Conservation (phyloP, 2,113 vertebrate genomes). For the Corapipo altera region DNA sequence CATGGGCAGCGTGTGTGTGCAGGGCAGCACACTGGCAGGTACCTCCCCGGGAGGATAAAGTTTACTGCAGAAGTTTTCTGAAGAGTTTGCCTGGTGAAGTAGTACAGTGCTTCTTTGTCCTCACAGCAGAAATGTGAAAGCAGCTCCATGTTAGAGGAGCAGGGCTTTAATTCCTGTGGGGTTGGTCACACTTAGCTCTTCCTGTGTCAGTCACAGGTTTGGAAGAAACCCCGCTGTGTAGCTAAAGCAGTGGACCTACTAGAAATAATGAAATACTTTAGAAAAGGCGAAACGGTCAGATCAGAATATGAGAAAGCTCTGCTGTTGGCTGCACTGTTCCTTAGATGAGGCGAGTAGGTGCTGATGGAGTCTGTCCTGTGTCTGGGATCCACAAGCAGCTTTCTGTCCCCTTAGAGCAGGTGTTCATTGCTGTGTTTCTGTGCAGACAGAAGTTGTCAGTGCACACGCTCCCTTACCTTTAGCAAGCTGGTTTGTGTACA, state of each 20-base stretch:
- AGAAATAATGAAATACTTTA: neutral
- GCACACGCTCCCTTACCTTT: neutral
- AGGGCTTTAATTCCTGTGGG: neutral
- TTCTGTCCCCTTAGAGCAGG: neutral
- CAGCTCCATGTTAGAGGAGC: neutral
- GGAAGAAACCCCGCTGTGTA: neutral
- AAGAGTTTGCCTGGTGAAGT: neutral
- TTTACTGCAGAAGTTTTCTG: neutral
- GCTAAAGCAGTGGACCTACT: neutral
- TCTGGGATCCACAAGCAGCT: neutral
- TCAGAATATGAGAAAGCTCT: neutral
- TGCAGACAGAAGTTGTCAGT: neutral
- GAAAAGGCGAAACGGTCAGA: neutral
- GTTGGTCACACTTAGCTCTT: neutral
- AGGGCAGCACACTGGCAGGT: constrained; percentile 73
- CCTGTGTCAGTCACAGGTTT: neutral
- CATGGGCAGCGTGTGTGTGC: constrained; percentile 83
- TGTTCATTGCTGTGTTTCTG: too few relatives aligned
- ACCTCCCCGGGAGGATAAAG: neutral
- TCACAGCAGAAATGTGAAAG: neutral
- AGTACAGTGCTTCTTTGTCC: neutral
- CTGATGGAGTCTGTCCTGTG: neutral
- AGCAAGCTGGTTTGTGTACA: neutral
- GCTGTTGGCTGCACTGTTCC: neutral
- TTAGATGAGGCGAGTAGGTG: neutral